Evolutionary conservation across 2,888 invertebrate genomes (phyloP), one percentile per base, ranked within the genome.

Genomic region (Blastobasis lacticolella): DNA sequence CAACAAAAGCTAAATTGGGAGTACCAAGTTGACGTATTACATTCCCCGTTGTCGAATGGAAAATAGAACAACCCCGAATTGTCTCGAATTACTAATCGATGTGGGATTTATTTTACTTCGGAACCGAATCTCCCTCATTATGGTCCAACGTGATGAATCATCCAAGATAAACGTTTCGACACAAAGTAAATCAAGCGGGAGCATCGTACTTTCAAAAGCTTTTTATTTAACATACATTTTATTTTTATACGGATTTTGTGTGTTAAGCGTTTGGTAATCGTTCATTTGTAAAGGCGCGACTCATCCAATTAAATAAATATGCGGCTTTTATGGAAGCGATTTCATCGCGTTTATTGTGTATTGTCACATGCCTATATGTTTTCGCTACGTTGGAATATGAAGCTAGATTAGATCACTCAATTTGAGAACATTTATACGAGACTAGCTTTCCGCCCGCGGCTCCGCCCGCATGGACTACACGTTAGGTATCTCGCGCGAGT

Each of bases 61-160:
- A 68, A 70, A 63, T 61, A 62, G 59, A 65, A 67, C 71, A 70
- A 73, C 63, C 63, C 65, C 64, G 58, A 67, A 66, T 58, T 69
- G 72, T 78, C 73, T 86, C 82, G 67, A 71, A 75, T 86, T 85
- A 81, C 85, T 77, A 81, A 81, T 81, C 79, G 81, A 83, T 75
- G 74, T 68, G 68, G 70, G 76, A 75, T 81, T 81, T 82, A 76
- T 85, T 81, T 83, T 77, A 76, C 73, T 77, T 75, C 62, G 66
- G 64, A 76, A 78, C 69, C 70, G 68, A 76, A 81, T 75, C 74
- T 69, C 73, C 71, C 77, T 81, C 76, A 80, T 81, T 78, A 81
- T 78, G 78, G 76, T 76, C 71, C 71, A 64, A 75, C 68, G 75
- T 81, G 79, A 85, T 86, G 76, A 81, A 86, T 85, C 81, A 82